Evolutionary conservation across 2,113 vertebrate genomes (phyloP).

Genomic region (Datnioides undecimradiatus): DNA sequence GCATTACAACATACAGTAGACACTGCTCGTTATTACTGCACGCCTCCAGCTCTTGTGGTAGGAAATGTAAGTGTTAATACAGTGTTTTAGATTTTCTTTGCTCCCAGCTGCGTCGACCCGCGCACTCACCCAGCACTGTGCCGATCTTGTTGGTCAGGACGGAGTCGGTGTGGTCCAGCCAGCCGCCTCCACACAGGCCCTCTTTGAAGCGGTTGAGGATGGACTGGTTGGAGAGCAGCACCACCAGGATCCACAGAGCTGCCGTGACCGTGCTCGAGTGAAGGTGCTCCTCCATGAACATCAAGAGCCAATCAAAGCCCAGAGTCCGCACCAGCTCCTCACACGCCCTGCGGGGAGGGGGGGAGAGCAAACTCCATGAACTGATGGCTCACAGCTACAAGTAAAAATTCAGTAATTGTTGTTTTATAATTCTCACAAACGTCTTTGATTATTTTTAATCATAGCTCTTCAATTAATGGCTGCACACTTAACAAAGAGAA

Average conservation of each 20-base stretch:
- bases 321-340: constrained; percentile 94
- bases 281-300: constrained; percentile 98
- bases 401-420: neutral
- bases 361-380: neutral
- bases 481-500: neutral
- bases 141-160: constrained; percentile 98
- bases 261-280: constrained; percentile 94
- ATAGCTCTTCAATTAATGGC: neutral
- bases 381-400: accelerated
- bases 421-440: neutral
- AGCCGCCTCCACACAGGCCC: constrained; percentile 94
- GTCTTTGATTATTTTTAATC: neutral
- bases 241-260: constrained; percentile 94
- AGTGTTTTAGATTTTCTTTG: neutral
- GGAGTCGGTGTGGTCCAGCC: constrained; percentile 98
- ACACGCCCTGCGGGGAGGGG: constrained; percentile 88
- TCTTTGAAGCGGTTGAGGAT: constrained; percentile 96
- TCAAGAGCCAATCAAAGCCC: constrained; percentile 97
- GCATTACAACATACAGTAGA: constrained; percentile 51
- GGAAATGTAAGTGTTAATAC: neutral
- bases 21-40: constrained; percentile 26
- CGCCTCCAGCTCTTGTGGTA: neutral
- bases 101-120: neutral
- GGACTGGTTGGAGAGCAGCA: constrained; percentile 92
- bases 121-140: constrained; percentile 92